A percentile compares a stretch with the other conserved stretches of the same genome.
These are phyloP conservation scores for Eumeta japonica DNA, from an alignment of 1,140 invertebrate genomes.

Conservation along the genomic window DNA sequence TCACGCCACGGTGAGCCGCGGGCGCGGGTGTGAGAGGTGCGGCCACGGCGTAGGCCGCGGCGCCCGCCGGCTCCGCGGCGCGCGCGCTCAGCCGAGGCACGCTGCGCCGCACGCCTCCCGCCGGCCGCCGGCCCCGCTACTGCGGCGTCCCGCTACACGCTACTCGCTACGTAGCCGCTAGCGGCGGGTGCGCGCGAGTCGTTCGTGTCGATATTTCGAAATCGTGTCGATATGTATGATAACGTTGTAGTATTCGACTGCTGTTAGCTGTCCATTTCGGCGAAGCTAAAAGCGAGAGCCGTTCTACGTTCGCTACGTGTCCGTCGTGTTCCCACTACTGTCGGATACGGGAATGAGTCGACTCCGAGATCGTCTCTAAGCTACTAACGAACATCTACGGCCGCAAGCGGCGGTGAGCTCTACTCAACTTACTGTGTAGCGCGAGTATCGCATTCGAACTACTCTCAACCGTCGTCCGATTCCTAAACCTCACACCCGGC, in stretches of 20 bases:
- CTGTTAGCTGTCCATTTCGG: slow-evolving; percentile 18
- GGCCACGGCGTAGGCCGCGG: slow-evolving; percentile 13
- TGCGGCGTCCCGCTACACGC: slow-evolving; percentile 12
- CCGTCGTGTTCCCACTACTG: too few relatives aligned
- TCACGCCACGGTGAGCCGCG: too few relatives aligned
- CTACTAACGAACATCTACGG: slow-evolving; percentile 49
- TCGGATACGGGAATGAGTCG: too few relatives aligned
- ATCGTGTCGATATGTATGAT: slow-evolving; percentile 15
- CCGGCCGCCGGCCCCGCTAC: slow-evolving; percentile 5
- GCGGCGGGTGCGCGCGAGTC: too few relatives aligned
- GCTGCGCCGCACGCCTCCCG: slow-evolving; percentile 7
- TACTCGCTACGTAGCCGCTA: too few relatives aligned
- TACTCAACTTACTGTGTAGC: too few relatives aligned
- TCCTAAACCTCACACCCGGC: slow-evolving; percentile 32
- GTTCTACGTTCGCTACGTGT: slow-evolving; percentile 37
- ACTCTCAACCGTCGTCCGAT: slow-evolving; percentile 31
- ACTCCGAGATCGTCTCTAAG: too few relatives aligned
- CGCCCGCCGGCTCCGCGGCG: slow-evolving; percentile 19
- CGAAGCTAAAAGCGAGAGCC: slow-evolving; percentile 42
- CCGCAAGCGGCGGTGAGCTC: too few relatives aligned
- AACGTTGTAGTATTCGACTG: slow-evolving; percentile 16
- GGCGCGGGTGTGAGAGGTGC: slow-evolving; percentile 15
- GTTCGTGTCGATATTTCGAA: slow-evolving; percentile 17
- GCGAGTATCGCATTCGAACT: too few relatives aligned
- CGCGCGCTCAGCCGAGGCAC: slow-evolving; percentile 11